These are phyloP conservation scores for Anthopleura sola DNA, from an alignment of 64 coral and sea anemone genomes.

Conservation along the genomic window DNA sequence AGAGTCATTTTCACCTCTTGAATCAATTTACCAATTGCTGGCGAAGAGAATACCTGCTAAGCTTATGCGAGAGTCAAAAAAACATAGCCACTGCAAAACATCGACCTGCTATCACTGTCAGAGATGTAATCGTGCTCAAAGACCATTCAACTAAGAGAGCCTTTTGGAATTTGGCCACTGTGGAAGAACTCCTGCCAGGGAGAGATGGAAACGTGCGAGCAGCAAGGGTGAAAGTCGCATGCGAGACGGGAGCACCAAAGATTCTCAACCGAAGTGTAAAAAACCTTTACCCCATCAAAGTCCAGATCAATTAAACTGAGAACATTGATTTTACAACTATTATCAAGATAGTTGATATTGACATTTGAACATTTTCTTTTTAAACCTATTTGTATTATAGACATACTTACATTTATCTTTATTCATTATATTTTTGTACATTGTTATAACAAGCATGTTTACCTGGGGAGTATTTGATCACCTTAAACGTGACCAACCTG, in stretches of 20 bases:
- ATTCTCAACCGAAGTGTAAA: not conserved
- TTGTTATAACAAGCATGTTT: too few species aligned
- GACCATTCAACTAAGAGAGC: not conserved
- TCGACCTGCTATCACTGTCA: not conserved
- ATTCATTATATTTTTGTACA: not conserved
- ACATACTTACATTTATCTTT: not conserved
- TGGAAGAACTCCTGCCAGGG: not conserved
- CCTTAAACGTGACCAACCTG: slow-evolving; percentile 9
- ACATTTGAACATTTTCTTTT: slow-evolving; percentile 15
- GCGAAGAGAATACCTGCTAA: not conserved
- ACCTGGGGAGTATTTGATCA: slow-evolving; percentile 12
- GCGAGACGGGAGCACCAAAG: not conserved
- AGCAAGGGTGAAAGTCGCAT: not conserved
- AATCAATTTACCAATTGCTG: not conserved
- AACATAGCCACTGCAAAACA: not conserved
- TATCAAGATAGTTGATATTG: not conserved
- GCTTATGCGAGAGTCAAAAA: not conserved
- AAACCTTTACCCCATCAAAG: not conserved
- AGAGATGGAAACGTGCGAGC: not conserved
- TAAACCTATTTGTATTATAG: not conserved
- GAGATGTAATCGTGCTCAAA: not conserved
- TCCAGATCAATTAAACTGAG: slow-evolving; percentile 1
- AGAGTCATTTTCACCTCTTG: not conserved
- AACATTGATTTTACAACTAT: slow-evolving; percentile 16
- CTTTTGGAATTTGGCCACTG: not conserved